Conservation (phyloP, 53 echinoderm and acorn worm genomes). For the Astropecten irregularis region DNA sequence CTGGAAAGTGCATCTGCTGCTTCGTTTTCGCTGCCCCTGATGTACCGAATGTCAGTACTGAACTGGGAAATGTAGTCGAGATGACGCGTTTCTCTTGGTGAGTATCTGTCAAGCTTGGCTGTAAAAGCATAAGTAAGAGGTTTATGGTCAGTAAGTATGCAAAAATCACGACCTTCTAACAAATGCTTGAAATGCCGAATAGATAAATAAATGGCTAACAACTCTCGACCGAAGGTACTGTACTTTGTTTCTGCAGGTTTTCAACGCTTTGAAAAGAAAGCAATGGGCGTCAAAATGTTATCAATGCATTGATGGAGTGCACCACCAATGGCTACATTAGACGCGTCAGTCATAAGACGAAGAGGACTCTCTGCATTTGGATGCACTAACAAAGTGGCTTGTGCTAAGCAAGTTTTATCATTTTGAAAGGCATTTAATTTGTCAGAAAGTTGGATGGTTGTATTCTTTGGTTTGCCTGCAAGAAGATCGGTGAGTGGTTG, state of each 20-base stretch:
- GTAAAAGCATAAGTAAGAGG: constrained; percentile 50
- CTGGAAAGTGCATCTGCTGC: too few relatives aligned
- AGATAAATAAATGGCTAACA: constrained; percentile 63
- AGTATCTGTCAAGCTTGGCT: constrained; percentile 42
- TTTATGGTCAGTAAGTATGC: constrained; percentile 59
- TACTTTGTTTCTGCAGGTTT: constrained; percentile 38
- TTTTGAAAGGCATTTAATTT: background rate
- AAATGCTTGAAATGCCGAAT: constrained; percentile 48
- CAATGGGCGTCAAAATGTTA: constrained; percentile 22
- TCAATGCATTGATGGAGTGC: constrained; percentile 14
- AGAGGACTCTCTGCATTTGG: background rate
- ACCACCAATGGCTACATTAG: constrained; percentile 9
- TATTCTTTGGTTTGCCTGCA: background rate
- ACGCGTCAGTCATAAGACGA: constrained; percentile 13
- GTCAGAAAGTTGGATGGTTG: background rate
- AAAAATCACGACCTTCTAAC: too few relatives aligned
- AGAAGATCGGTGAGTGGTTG: constrained; percentile 48
- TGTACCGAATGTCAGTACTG: background rate
- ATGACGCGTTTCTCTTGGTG: constrained; percentile 31
- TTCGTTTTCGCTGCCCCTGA: too few relatives aligned
- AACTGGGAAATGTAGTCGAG: constrained; percentile 15
- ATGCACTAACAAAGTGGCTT: constrained; percentile 18
- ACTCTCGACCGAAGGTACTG: constrained; percentile 58
- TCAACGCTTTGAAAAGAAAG: constrained; percentile 43
- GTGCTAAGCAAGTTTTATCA: background rate